Evolutionary conservation across 2,797 vertebrate genomes (phyloP), one percentile per base, ranked within the genome.

Genomic region (Eulemur rubriventer): DNA sequence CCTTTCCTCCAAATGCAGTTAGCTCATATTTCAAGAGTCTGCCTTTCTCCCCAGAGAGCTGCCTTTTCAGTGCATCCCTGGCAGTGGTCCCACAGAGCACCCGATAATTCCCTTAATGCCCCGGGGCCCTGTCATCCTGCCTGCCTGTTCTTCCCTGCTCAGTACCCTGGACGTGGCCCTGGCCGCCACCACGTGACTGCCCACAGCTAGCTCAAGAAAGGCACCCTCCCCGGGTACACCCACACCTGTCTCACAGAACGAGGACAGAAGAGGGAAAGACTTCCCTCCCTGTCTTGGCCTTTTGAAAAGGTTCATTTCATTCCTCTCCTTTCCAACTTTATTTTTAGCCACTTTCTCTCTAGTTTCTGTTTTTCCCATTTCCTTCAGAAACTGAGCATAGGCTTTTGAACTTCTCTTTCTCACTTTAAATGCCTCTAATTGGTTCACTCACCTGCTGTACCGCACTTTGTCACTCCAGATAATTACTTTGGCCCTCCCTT

Each of bases 321-420:
- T 90, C 38, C 22, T 35, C 33, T 78, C 90, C 41, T 73, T 83
- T 84, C 43, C 0, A 0, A n/a, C 48, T 96, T 65, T 89, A 69
- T 78, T 80, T 96, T 52, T 67, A 14, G 79, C 46, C n/a, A 30
- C 67, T 85, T 83, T 80, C 79, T 94, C 65, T 86, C 63, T 38
- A 41, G 18, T 50, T 81, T 70, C 80, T 95, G 87, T 82, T 94
- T 93, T 85, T 33, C 38, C 16, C 43, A 6, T 95, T 95, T 94
- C 65, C 67, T 95, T 81, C 48, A 59, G 61, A 94, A 91, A 93
- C 14, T 4, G 26, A 55, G 2, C 16, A 5, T 4, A 92, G 61
- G 35, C 30, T 81, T 84, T 91, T 41, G 63, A 52, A 38, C n/a
- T 10, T 82, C 35, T 17, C 41, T 81, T 33, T 11, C 43, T 69